phyloP scores from a whole-genome alignment of 2,113 vertebrate genomes.

The Ivindomyrus marchei region DNA sequence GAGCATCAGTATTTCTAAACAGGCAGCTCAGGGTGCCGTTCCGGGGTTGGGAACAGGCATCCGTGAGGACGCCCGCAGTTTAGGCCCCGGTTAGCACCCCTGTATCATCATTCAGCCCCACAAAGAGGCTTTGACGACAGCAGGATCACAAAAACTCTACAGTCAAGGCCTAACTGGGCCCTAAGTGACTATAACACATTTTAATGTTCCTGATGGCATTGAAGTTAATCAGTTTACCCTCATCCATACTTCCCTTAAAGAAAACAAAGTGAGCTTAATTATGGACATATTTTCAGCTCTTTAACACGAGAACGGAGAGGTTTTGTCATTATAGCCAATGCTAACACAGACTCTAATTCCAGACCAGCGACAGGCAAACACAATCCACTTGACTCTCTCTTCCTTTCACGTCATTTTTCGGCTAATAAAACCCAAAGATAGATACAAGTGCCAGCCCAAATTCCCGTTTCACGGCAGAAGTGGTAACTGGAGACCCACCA shows the following conservation, averaged over 20 bases:
- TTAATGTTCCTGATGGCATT: conserved; percentile 22
- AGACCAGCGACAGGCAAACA: not conserved
- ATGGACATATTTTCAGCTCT: conserved; percentile 18
- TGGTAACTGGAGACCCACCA: not conserved
- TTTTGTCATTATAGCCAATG: not conserved
- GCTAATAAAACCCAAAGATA: conserved; percentile 6
- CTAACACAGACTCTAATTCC: not conserved
- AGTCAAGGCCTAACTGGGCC: not conserved
- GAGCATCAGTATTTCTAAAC: not conserved
- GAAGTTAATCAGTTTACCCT: conserved; percentile 3
- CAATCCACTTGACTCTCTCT: not conserved
- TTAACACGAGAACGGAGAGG: conserved; percentile 9
- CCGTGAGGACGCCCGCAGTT: not conserved
- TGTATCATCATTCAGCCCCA: not conserved
- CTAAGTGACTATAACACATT: conserved; percentile 1
- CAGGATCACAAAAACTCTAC: not conserved
- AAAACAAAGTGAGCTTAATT: conserved; percentile 23
- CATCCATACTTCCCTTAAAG: conserved; percentile 20
- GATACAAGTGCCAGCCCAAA: not conserved
- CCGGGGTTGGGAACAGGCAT: not conserved
- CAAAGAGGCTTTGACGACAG: not conserved
- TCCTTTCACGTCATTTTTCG: not conserved
- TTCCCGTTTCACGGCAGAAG: not conserved
- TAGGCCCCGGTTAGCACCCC: not conserved
- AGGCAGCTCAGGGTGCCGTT: not conserved